phyloP scores from a whole-genome alignment of 2,797 vertebrate genomes.

The Myoxocephalus aenaeus region DNA sequence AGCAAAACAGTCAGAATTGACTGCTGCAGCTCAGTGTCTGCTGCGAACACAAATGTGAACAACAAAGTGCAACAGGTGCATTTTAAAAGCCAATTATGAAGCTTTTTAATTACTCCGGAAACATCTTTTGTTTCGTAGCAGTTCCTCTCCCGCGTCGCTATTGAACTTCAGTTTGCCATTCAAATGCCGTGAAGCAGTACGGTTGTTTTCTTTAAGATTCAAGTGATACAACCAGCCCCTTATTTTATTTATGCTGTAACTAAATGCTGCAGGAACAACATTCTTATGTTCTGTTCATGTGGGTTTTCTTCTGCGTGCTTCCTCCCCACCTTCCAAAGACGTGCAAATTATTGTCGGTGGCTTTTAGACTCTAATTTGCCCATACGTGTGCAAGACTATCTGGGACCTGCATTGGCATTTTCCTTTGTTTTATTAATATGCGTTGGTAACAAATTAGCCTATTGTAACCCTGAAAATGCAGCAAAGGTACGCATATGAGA shows the following conservation, averaged over 20 bases:
- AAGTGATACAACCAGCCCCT: neutral
- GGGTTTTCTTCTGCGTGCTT: conserved; percentile 4
- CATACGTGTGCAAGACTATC: conserved; percentile 9
- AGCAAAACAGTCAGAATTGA: conserved; percentile 49
- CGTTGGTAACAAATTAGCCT: neutral
- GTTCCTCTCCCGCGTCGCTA: conserved; percentile 22
- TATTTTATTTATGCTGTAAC: conserved; percentile 15
- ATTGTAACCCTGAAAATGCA: neutral
- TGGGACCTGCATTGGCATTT: neutral
- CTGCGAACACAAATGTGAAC: conserved; percentile 36
- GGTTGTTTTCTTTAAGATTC: conserved; percentile 13
- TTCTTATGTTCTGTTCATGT: conserved; percentile 4
- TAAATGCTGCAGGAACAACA: conserved; percentile 24
- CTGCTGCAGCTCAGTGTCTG: conserved; percentile 36
- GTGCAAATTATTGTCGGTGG: conserved; percentile 27
- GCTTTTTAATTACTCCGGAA: conserved; percentile 60
- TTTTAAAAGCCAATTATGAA: conserved; percentile 65
- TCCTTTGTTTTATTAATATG: conserved; percentile 11
- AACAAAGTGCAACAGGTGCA: conserved; percentile 66
- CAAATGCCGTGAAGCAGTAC: conserved; percentile 14
- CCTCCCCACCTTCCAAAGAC: conserved; percentile 15
- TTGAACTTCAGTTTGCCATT: conserved; percentile 37
- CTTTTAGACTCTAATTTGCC: conserved; percentile 4
- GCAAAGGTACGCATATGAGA: neutral
- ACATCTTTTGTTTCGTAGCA: conserved; percentile 44